Conservation (phyloP, 2,797 vertebrate genomes). For the Loris lydekkerianus region DNA sequence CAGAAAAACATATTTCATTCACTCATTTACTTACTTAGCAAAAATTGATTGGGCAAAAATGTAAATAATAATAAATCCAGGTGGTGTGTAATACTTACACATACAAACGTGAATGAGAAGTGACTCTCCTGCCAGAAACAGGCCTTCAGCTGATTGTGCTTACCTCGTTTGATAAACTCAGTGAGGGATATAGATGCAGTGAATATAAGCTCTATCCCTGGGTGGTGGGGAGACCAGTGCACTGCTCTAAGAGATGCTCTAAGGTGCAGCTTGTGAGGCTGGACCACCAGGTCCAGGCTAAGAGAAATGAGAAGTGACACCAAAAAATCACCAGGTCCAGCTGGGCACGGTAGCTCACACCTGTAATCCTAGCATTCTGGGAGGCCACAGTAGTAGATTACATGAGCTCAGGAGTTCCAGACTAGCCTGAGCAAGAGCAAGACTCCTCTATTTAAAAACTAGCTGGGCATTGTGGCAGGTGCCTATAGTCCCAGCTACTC, state of each 20-base stretch:
- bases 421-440: too few species aligned
- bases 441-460: too few species aligned
- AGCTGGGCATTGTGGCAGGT: too few species aligned
- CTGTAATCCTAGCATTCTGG: too few species aligned
- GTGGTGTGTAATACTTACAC: background rate
- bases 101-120: background rate
- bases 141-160: background rate
- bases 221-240: fast-evolving
- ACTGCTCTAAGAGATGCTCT: background rate
- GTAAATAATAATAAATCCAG: conserved; percentile 13
- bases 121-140: background rate
- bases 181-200: background rate
- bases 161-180: background rate
- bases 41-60: background rate
- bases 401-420: too few species aligned
- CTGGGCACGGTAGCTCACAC: too few species aligned
- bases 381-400: too few species aligned
- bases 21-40: conserved; percentile 32
- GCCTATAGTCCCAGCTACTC: too few species aligned
- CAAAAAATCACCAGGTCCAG: background rate
- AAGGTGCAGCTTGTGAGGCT: background rate
- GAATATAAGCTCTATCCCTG: fast-evolving
- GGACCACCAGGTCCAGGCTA: background rate
- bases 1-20: background rate
- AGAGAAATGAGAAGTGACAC: background rate